Percentiles rank a stretch among this genome's conserved stretches.
phyloP scores from a whole-genome alignment of 2,888 invertebrate genomes.

The Helleia helle region DNA sequence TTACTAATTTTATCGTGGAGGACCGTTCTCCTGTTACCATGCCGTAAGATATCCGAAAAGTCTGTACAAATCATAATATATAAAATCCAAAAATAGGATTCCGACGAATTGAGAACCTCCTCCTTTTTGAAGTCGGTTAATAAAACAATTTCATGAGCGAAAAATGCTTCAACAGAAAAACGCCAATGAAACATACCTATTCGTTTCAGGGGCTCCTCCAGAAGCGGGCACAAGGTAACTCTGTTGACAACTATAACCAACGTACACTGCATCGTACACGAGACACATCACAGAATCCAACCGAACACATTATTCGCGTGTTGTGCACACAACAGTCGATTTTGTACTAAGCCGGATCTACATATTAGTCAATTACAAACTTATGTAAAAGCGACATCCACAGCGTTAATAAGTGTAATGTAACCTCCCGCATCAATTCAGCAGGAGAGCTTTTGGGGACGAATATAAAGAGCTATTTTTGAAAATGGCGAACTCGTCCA shows the following conservation, averaged over 20 bases:
- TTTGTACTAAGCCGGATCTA: constrained; percentile 64
- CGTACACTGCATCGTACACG: constrained; percentile 63
- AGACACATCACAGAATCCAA: constrained; percentile 41
- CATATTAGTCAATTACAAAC: constrained; percentile 55
- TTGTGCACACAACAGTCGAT: constrained; percentile 47
- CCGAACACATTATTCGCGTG: constrained; percentile 59
- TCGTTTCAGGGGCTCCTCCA: constrained; percentile 49
- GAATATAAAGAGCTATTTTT: constrained; percentile 63
- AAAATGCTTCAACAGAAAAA: not conserved
- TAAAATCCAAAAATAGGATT: too few species aligned
- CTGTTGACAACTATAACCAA: constrained; percentile 66
- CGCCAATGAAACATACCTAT: constrained; percentile 44
- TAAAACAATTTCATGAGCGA: too few species aligned
- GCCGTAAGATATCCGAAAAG: too few species aligned
- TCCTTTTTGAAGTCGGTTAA: too few species aligned
- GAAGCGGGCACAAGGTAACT: constrained; percentile 58
- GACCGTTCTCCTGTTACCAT: too few species aligned
- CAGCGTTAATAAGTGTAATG: constrained; percentile 52
- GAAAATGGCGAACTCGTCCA: constrained; percentile 52
- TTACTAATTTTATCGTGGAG: too few species aligned
- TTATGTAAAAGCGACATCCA: constrained; percentile 42
- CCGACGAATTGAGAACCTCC: too few species aligned
- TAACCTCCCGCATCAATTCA: constrained; percentile 69
- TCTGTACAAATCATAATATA: too few species aligned
- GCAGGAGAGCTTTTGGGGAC: constrained; percentile 64